These are phyloP conservation scores for Sturnus vulgaris DNA, from an alignment of 2,113 vertebrate species.

Conservation along the genomic window DNA sequence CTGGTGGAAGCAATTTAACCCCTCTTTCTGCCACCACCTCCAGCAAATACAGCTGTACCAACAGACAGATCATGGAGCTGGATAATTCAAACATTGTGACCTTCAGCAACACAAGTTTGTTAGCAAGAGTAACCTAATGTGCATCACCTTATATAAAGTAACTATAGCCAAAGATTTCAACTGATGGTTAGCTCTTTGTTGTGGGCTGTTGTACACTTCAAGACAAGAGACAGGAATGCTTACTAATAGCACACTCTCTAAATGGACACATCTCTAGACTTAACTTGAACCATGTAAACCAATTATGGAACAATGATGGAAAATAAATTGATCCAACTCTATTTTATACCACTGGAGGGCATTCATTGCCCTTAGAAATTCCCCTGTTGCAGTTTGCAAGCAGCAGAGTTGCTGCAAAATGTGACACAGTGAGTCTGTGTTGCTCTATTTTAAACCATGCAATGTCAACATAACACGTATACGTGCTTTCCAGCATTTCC, in stretches of 20 bases:
- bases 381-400: background rate
- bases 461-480: accelerated
- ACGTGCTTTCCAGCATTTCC: accelerated
- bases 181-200: background rate
- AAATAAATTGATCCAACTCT: background rate
- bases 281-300: background rate
- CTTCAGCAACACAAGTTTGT: background rate
- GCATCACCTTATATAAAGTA: background rate
- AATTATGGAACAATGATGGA: background rate
- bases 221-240: background rate
- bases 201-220: background rate
- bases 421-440: accelerated
- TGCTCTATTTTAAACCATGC: background rate
- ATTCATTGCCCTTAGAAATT: background rate
- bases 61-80: background rate
- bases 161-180: background rate
- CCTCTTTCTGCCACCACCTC: background rate
- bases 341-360: conserved; percentile 33
- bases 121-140: background rate
- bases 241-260: accelerated
- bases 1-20: background rate
- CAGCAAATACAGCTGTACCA: background rate
- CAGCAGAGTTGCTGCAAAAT: background rate
- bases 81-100: background rate
- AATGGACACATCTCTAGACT: too few species aligned